Base-by-base conservation (phyloP, 2,888 invertebrate species). In the Eupithecia centaureata region DNA sequence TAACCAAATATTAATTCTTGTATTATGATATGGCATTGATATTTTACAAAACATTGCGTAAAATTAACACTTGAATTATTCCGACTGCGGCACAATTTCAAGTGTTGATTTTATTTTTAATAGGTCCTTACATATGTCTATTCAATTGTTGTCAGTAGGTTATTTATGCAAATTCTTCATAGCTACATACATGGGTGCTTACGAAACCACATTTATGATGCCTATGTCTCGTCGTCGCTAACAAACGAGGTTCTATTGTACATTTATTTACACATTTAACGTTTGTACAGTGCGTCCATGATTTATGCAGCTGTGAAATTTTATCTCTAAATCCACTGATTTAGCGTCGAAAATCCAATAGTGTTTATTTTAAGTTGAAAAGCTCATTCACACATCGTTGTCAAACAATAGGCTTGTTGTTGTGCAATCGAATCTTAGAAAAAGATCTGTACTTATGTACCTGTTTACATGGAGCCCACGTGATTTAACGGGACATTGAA, bases 311-410 rank as follows among this genome's bases (percentile, higher is more conserved):
- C 22, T 27, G 25, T 33, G 57, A 8, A 51, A 56, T 38, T 60
- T 42, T 28, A 59, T 30, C 54, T 54, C 15, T 63, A 64, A 32
- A 28, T 25, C 28, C 3, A 65, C n/a, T 25, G 47, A 10, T 35
- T 62, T 67, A 65, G 59, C 60, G 62, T 51, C 54, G 47, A 65
- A 56, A 62, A 47, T 70, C 58, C 62, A 30, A 32, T 28, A 60
- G 22, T 12, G 28, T 10, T 33, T 58, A 54, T 30, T 56, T 58
- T 54, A 65, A 61, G 67, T 61, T 63, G 61, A 73, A 75, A 72
- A 72, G 67, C 72, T 67, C 54, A 68, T 71, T 73, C 64, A 70
- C 70, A 73, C 72, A 68, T 63, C 60, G 61, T 59, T 54, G 67
- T 65, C 67, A 73, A 72, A 72, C 73, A 73, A 72, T 68, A 59